Percentiles rank a stretch among this genome's conserved stretches.
These are phyloP conservation scores for Sebastes schlegelii DNA, from an alignment of 2,113 vertebrate genomes.

Conservation along the genomic window DNA sequence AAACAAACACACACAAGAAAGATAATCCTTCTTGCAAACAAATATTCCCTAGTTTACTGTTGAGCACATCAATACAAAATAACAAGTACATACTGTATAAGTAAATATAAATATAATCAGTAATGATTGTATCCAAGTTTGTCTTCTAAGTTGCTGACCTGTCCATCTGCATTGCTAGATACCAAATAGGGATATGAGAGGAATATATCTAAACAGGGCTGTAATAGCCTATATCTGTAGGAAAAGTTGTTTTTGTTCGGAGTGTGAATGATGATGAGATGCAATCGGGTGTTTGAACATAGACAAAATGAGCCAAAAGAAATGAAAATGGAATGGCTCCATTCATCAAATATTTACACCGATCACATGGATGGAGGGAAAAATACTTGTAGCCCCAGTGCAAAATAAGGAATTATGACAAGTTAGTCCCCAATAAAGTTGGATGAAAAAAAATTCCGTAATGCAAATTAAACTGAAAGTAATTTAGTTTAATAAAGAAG, in stretches of 20 bases:
- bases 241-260: background rate
- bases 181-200: background rate
- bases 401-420: too few relatives aligned
- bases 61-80: background rate
- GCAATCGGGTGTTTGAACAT: conserved; percentile 1
- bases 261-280: background rate
- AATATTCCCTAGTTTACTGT: background rate
- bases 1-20: background rate
- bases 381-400: background rate
- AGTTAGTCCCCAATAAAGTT: too few relatives aligned
- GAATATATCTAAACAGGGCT: background rate
- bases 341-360: conserved; percentile 9
- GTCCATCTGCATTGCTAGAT: background rate
- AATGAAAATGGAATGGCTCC: conserved; percentile 3
- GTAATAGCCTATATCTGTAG: background rate
- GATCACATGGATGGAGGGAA: conserved; percentile 21
- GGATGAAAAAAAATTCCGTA: too few relatives aligned
- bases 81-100: background rate
- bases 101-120: background rate
- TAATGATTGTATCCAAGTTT: background rate
- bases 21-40: too few relatives aligned
- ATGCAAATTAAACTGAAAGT: too few relatives aligned
- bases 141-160: background rate
- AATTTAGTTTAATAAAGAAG: too few relatives aligned
- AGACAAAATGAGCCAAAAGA: background rate